phyloP scores from a whole-genome alignment of 2,888 invertebrate genomes.

The Harpalus rubripes region DNA sequence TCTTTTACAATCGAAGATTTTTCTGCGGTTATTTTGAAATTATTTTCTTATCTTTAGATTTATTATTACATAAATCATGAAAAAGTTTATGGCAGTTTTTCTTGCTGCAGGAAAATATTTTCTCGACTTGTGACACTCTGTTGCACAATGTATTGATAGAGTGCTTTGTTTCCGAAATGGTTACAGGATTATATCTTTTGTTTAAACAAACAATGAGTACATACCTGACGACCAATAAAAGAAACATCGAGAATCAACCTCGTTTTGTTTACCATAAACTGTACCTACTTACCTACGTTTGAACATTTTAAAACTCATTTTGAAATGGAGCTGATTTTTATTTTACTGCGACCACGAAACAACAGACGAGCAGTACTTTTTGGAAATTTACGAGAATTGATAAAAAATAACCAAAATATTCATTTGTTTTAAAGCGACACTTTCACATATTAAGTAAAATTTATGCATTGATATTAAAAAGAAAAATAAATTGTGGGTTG shows the following conservation, averaged over 20 bases:
- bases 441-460: neutral
- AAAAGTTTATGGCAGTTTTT: slow-evolving; percentile 44
- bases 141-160: slow-evolving; percentile 8
- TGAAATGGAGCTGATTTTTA: neutral
- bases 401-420: no score
- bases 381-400: no score
- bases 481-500: no score
- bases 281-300: neutral
- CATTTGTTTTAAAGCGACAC: no score
- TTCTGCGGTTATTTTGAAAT: slow-evolving; percentile 51
- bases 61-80: slow-evolving; percentile 47
- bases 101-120: slow-evolving; percentile 21
- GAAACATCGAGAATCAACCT: neutral
- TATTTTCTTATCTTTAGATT: slow-evolving; percentile 40
- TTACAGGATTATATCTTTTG: neutral
- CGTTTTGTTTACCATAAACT: neutral
- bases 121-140: neutral
- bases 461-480: no score
- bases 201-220: slow-evolving; percentile 2
- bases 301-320: neutral
- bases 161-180: slow-evolving; percentile 1
- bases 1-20: slow-evolving; percentile 41
- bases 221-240: neutral
- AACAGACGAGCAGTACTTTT: no score
- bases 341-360: neutral